Base-by-base conservation (phyloP, 2,113 vertebrate genomes). In the Thalassoma bifasciatum region DNA sequence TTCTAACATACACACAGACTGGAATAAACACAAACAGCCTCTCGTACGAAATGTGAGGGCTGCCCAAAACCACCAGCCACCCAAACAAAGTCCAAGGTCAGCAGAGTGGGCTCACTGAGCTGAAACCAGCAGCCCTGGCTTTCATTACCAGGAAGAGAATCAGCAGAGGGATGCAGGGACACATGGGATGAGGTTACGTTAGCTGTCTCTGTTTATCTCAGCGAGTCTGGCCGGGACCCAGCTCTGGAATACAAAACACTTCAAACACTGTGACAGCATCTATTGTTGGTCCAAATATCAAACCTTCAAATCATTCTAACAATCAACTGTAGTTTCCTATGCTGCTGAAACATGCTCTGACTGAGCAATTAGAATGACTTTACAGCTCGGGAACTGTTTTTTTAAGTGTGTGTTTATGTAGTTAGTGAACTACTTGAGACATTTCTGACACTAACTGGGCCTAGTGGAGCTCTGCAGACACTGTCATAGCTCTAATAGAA, bases 11-110 rank as follows among this genome's bases (percentile, higher is more conserved):
- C 44, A 57, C 40, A 71, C 13, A 52, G 10, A 40, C 61, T 59
- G 26, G 23, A 38, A 73, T 58, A 64, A 72, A 63, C 70, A 76
- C 47, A 70, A 51, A 65, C 66, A 69, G 61, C 59, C 50, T 21
- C 17, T 77, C 67, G 69, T 19, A 49, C n/a, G 52, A 24, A 62
- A 78, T 61, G 26, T 26, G 58, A 70, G 34, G 49, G 54, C 60
- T 74, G 77, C 76, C 79, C 73, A 68, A 87, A 88, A 85, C 71
- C 78, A 85, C 79, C 52, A 82, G 76, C 37, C 82, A 84, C 74
- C 75, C 79, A 88, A 89, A 90, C 90, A 89, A 79, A 89, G 62
- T 71, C 75, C 90, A 89, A 89, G 85, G 86, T 89, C 80, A 87
- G 83, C 66, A 75, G 72, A 83, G 54, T 67, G 81, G 53, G 75